These are phyloP conservation scores for Melanerpes formicivorus DNA, from an alignment of 2,113 vertebrate genomes.

Conservation along the genomic window DNA sequence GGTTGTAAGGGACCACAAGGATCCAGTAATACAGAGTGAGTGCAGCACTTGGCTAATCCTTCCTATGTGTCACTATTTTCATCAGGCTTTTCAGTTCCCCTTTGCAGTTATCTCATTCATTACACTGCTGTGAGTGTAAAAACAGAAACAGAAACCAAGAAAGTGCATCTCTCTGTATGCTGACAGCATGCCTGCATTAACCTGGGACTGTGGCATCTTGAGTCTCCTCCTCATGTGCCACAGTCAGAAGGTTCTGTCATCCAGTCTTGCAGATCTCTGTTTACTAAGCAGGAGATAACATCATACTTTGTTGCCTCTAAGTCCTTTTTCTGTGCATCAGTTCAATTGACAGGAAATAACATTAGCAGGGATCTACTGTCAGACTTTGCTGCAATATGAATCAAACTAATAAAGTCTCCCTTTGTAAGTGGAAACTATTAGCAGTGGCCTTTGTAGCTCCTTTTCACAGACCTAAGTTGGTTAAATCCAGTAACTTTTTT, in stretches of 20 bases:
- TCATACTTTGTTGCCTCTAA: neutral
- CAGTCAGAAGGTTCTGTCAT: neutral
- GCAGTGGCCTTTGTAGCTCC: neutral
- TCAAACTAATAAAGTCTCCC: neutral
- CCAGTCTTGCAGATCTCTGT: neutral
- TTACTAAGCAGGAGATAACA: neutral
- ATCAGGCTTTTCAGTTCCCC: neutral
- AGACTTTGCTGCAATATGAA: neutral
- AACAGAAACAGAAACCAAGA: neutral
- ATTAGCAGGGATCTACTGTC: neutral
- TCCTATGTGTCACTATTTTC: neutral
- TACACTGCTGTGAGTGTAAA: neutral
- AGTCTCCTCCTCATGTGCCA: neutral
- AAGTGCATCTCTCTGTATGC: too few relatives aligned
- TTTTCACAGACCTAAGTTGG: neutral
- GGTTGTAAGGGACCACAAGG: too few relatives aligned
- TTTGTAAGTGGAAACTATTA: neutral
- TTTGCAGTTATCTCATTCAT: neutral
- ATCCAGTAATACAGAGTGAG: neutral
- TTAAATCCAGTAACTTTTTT: neutral
- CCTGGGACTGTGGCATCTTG: neutral
- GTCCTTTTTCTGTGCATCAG: neutral
- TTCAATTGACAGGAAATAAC: neutral
- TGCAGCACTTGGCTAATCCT: neutral
- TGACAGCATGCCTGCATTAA: fast-evolving